Evolutionary conservation across 2,113 vertebrate species (phyloP), one percentile per base, ranked within the genome.

Genomic region (Platichthys stellatus): DNA sequence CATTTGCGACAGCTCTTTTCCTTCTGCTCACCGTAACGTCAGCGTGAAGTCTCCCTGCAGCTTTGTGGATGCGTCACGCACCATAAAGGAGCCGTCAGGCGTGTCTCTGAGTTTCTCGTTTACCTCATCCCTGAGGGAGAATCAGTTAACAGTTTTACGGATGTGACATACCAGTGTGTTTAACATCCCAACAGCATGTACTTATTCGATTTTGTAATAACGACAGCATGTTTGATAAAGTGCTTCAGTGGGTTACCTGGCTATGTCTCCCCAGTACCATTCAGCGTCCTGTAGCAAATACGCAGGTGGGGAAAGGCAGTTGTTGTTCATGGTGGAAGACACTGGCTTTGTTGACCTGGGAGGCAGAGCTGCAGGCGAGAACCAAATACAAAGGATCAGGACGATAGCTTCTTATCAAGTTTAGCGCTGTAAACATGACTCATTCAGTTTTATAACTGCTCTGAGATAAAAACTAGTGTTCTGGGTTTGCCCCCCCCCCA

Each of bases 201-300:
- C 61, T 26, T 17, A 59, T 26, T 0, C n/a, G 11, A 21, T 13
- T 31, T 11, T 24, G 15, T 31, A 15, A 5, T 14, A 20, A 20
- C 13, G 20, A 15, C 0, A 3, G 3, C 4, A 14, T 53, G 54
- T 18, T 49, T 40, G 12, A 14, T 12, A 14, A 3, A 18, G 26
- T 28, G 43, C 18, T 13, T 20, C 15, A 4, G 12, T 63, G 13
- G 5, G 18, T 94, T 95, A 99, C 97, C 97, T 96, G 83, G 95
- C 97, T 80, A 98, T 96, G 83, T 98, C 97, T 26, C 97, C 97
- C 97, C 97, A 99, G 81, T 98, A 99, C 97, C 97, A 99, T 78
- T 98, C 96, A 0, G 97, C 96, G 57, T 98, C 97, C 91, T 96
- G 95, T 68, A 98, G 94, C 66, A 93, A 92, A 61, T 89, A 87